Evolutionary conservation across 1,140 invertebrate genomes (phyloP), one percentile per base, ranked within the genome.

Genomic region (Solen grandis): DNA sequence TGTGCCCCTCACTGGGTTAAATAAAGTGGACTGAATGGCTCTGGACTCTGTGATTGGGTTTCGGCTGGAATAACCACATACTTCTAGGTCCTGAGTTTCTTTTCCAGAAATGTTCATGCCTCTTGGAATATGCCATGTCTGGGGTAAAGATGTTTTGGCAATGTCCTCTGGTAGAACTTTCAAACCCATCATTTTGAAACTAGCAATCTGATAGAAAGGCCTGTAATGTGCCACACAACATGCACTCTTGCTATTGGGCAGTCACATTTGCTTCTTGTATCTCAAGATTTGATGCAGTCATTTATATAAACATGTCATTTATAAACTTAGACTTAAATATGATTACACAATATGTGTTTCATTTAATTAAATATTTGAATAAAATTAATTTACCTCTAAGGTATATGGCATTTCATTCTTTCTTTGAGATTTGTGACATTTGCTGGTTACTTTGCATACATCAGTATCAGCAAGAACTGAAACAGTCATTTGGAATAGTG

Each of bases 111-210:
- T 29, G 60, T 80, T 52, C 25, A 55, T 29, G 2, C 82, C 63
- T 65, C 82, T 80, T 55, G 77, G 82, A 16, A 57, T 29, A 31
- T 84, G 82, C 33, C 68, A 83, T 57, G 75, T 83, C 38, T 82
- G 80, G 54, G 69, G 73, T 10, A 75, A 22, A 0, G 80, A 78
- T 57, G 75, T 82, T 57, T 79, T 82, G 19, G 74, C 72, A 25
- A 82, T 46, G 75, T 81, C 83, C 14, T 68, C 41, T 27, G 82
- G 75, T 35, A 83, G 52, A 14, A 65, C 25, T 19, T 46, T 74
- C 4, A 68, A 41, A 16, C 62, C 25, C 27, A 72, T 1, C 1
- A 5, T 14, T 70, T 77, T 74, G n/a, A 54, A 74, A n/a, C 74
- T 50, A 29, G 82, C 69, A 10, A 79, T 13, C 35, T 59, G 69